Evolutionary conservation across 2,113 vertebrate species (phyloP).

Genomic region (Lonchura striata): DNA sequence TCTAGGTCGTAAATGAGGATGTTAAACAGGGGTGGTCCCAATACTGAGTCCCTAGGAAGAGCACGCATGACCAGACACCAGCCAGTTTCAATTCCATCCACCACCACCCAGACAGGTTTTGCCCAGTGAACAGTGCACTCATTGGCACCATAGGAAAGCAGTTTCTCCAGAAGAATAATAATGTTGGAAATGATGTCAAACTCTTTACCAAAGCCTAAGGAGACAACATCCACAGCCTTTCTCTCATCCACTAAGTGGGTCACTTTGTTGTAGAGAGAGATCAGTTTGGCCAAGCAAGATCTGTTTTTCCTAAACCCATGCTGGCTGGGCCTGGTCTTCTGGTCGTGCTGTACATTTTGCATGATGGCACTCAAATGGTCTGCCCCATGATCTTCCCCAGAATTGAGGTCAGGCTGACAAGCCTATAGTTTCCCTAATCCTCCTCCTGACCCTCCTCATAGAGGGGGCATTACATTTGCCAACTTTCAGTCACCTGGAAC

Average conservation of each 20-base stretch:
- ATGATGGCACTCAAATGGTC: not conserved
- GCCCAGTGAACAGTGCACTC: not conserved
- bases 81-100: not conserved
- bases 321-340: not conserved
- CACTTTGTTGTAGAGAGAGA: not conserved
- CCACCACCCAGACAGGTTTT: not conserved
- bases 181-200: not conserved
- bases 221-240: not conserved
- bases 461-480: not conserved
- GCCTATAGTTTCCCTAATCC: not conserved
- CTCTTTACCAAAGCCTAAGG: not conserved
- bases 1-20: not conserved
- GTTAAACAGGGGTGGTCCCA: not conserved
- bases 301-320: not conserved
- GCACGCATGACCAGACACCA: rapidly evolving
- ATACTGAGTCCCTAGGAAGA: not conserved
- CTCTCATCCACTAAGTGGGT: not conserved
- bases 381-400: not conserved
- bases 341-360: not conserved
- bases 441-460: not conserved
- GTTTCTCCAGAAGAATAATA: not conserved
- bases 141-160: not conserved
- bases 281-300: not conserved
- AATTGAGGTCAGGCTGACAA: not conserved
- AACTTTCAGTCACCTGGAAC: not conserved